A percentile compares a stretch with the other conserved stretches of the same genome.
Conservation (phyloP, 1,140 invertebrate species). For the Drosophila azteca region DNA sequence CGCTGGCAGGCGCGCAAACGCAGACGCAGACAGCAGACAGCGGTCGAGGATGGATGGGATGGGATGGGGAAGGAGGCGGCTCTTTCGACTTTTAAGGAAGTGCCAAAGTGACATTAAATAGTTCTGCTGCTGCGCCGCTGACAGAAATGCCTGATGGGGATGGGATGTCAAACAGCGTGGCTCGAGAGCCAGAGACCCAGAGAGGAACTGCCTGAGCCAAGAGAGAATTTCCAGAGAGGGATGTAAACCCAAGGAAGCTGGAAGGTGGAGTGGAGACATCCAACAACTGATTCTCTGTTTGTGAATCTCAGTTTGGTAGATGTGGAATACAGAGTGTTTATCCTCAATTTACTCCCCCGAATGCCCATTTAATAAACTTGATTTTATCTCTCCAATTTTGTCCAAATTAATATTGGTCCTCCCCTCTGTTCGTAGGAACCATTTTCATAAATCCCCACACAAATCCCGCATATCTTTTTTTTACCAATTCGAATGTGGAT, state of each 20-base stretch:
- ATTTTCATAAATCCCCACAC: slow-evolving; percentile 8
- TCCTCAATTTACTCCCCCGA: background rate
- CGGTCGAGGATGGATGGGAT: slow-evolving; percentile 9
- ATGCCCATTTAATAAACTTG: background rate
- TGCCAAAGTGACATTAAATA: slow-evolving; percentile 82
- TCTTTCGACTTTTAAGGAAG: slow-evolving; percentile 75
- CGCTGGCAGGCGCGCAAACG: slow-evolving; percentile 42
- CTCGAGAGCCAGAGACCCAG: too few relatives aligned
- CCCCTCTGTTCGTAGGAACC: slow-evolving; percentile 4
- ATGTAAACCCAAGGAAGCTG: too few relatives aligned
- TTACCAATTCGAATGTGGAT: slow-evolving; percentile 35
- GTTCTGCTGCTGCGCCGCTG: slow-evolving; percentile 66
- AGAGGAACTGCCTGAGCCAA: too few relatives aligned
- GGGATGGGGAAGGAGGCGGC: slow-evolving; percentile 37
- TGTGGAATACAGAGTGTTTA: too few relatives aligned
- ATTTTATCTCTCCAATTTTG: background rate
- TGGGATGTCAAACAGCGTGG: slow-evolving; percentile 17
- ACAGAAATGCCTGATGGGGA: slow-evolving; percentile 39
- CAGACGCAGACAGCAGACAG: slow-evolving; percentile 37
- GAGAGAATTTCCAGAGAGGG: too few relatives aligned
- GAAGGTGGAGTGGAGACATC: too few relatives aligned
- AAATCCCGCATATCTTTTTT: slow-evolving; percentile 26
- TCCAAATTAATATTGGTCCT: background rate
- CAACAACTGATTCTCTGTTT: too few relatives aligned
- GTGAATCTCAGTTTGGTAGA: too few relatives aligned